Evolutionary conservation across 1,140 invertebrate species (phyloP).

Genomic region (Nasonia giraulti): DNA sequence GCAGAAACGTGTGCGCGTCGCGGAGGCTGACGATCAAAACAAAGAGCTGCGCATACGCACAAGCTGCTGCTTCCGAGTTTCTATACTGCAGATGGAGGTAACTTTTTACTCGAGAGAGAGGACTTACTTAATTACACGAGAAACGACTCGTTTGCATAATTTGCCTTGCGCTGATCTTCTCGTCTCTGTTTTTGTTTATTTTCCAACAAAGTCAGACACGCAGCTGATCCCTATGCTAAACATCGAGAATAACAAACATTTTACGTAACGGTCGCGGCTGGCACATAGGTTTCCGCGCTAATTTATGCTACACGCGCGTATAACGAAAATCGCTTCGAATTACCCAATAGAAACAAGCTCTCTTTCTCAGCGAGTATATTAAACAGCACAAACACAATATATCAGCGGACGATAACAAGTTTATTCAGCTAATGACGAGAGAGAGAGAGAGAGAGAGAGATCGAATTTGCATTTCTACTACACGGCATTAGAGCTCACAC

Average conservation of each 20-base stretch:
- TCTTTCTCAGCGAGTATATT: not conserved
- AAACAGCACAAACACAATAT: not conserved
- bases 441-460: not conserved
- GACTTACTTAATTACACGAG: too few species aligned
- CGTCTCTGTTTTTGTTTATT: not conserved
- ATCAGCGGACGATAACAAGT: not conserved
- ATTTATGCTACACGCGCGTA: not conserved
- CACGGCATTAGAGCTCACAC: not conserved
- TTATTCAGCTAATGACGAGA: conserved; percentile 17
- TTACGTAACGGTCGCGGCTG: not conserved
- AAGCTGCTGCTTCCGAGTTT: not conserved
- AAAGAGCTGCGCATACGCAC: not conserved
- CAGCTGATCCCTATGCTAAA: too few species aligned
- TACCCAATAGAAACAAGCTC: not conserved
- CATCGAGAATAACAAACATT: not conserved
- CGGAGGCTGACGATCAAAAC: conserved; percentile 25
- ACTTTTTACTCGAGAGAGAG: too few species aligned
- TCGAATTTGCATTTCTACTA: conserved; percentile 13
- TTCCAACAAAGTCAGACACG: not conserved
- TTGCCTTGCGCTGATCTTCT: too few species aligned
- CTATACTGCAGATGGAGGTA: too few species aligned
- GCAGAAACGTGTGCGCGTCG: not conserved
- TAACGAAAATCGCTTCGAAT: not conserved
- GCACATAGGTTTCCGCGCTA: not conserved
- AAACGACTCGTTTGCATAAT: conserved; percentile 1